Conservation (phyloP, 2,888 invertebrate genomes). For the Spodoptera exigua region DNA sequence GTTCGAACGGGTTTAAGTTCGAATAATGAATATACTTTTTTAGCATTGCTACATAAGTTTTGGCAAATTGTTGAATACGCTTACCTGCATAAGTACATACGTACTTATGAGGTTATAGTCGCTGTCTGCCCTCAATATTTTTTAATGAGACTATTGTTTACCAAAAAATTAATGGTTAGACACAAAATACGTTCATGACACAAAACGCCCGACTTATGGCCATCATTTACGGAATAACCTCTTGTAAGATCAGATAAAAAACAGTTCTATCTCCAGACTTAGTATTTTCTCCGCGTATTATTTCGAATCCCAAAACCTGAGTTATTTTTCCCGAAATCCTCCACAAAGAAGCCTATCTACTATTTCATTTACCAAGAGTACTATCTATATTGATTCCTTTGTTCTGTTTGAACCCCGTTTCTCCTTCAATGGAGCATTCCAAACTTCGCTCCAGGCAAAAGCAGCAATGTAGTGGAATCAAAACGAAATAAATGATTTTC, state of each 20-base stretch:
- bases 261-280: conserved; percentile 26
- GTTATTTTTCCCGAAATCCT: conserved; percentile 55
- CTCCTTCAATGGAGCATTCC: conserved; percentile 40
- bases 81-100: no score
- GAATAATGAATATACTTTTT: no score
- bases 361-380: conserved; percentile 46
- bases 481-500: conserved; percentile 53
- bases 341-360: conserved; percentile 44
- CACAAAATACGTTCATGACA: conserved; percentile 4
- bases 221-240: conserved; percentile 26
- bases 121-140: no score
- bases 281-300: conserved; percentile 38
- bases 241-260: conserved; percentile 28
- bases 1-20: no score
- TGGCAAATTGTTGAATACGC: no score
- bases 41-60: no score
- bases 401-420: conserved; percentile 56
- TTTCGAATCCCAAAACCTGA: conserved; percentile 34
- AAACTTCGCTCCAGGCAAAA: conserved; percentile 33
- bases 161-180: not conserved
- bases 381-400: conserved; percentile 51
- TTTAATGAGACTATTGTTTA: not conserved
- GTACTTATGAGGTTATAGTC: no score
- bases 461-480: conserved; percentile 62
- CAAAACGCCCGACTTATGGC: conserved; percentile 11